A percentile compares a stretch with the other conserved stretches of the same genome.
These are phyloP conservation scores for Acipenser transmontanus DNA, from an alignment of 2,797 vertebrate genomes.

Conservation along the genomic window DNA sequence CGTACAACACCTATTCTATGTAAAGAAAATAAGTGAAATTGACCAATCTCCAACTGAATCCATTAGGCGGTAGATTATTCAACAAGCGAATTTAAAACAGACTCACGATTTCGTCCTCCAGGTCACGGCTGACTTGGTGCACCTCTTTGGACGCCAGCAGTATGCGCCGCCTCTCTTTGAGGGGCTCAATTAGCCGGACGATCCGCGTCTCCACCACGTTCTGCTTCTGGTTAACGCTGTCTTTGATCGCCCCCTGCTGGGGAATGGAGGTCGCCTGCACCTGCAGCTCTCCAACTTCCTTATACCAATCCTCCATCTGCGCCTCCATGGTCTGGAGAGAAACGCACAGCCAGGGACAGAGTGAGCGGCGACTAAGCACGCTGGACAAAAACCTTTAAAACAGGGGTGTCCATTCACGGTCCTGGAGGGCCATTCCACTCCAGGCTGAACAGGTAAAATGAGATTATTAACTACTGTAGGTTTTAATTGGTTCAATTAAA, in stretches of 20 bases:
- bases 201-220: conserved; percentile 73
- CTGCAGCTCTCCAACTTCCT: conserved; percentile 81
- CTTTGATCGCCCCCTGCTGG: conserved; percentile 63
- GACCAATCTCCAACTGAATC: no score
- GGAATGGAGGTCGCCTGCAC: conserved; percentile 70
- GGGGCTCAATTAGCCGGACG: conserved; percentile 80
- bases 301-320: conserved; percentile 86
- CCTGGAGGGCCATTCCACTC: no score
- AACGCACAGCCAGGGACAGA: background rate
- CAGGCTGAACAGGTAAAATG: no score
- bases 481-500: no score
- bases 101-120: conserved; percentile 90
- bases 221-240: conserved; percentile 65
- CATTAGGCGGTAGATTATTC: no score
- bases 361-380: background rate
- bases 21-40: no score
- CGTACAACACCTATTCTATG: no score
- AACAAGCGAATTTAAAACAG: background rate
- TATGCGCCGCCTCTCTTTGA: conserved; percentile 81
- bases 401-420: background rate
- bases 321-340: conserved; percentile 76
- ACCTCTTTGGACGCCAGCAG: conserved; percentile 86
- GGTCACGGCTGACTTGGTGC: conserved; percentile 83
- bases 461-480: no score
- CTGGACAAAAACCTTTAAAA: conserved; percentile 21